Evolutionary conservation across 1,140 invertebrate genomes (phyloP).

Genomic region (Caenorhabditis briggsae): DNA sequence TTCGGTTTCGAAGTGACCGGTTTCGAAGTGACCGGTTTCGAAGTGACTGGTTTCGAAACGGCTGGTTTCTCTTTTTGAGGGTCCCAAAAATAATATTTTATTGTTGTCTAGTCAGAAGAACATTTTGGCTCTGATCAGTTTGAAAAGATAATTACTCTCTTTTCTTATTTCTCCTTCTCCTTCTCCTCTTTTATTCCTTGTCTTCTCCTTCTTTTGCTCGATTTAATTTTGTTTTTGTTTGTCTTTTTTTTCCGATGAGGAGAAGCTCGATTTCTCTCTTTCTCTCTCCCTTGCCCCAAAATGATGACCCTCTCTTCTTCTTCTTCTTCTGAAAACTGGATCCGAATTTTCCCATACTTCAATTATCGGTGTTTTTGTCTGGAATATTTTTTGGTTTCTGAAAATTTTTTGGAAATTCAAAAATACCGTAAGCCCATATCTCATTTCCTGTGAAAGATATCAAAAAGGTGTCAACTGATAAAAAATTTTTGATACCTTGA

Average conservation of each 20-base stretch:
- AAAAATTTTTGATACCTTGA: too few species aligned
- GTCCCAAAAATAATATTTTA: not conserved
- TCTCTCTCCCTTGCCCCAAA: not conserved
- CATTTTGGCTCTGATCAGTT: conserved; percentile 9
- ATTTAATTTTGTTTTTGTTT: conserved; percentile 48
- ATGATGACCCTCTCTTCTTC: not conserved
- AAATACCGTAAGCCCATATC: too few species aligned
- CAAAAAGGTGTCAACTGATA: too few species aligned
- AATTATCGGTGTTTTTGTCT: conserved; percentile 18
- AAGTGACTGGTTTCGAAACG: too few species aligned
- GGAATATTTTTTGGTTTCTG: not conserved
- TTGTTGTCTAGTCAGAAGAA: not conserved
- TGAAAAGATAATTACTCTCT: conserved; percentile 9
- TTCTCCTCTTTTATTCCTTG: too few species aligned
- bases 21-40: too few species aligned
- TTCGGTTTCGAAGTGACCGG: too few species aligned
- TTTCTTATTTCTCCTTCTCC: not conserved
- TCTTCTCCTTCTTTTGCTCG: not conserved
- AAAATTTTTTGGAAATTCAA: not conserved
- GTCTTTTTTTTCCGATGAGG: not conserved
- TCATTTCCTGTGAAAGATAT: too few species aligned
- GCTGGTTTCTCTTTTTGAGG: not conserved
- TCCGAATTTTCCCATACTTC: conserved; percentile 26
- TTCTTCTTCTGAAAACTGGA: not conserved
- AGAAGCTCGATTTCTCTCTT: not conserved